These are phyloP conservation scores for Oreotrochilus melanogaster DNA, from an alignment of 2,113 vertebrate genomes.

Conservation along the genomic window DNA sequence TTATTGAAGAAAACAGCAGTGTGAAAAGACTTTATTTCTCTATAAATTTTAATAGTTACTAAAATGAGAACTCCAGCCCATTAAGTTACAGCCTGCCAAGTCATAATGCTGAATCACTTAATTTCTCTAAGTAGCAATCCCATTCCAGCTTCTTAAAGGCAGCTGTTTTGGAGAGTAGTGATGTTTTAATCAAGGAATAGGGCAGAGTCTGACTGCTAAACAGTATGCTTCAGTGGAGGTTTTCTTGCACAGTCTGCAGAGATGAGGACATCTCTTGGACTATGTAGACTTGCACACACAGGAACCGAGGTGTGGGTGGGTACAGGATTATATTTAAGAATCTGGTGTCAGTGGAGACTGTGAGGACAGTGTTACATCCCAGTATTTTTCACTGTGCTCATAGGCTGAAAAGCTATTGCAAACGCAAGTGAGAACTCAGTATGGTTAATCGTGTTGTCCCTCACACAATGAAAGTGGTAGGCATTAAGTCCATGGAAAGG, in stretches of 20 bases:
- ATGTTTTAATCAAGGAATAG: conserved; percentile 32
- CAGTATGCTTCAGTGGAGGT: background rate
- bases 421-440: background rate
- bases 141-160: conserved; percentile 36
- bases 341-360: background rate
- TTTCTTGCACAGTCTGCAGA: background rate
- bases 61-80: conserved; percentile 48
- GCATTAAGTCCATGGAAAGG: background rate
- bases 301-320: background rate
- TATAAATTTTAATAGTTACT: conserved; percentile 70
- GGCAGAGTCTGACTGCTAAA: background rate
- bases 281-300: background rate
- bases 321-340: background rate
- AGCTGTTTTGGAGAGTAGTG: conserved; percentile 6
- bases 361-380: background rate
- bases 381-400: background rate
- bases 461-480: background rate
- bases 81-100: conserved; percentile 62
- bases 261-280: background rate
- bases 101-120: conserved; percentile 56
- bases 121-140: conserved; percentile 33
- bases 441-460: background rate
- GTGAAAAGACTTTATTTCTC: conserved; percentile 61
- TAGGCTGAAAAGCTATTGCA: background rate
- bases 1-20: conserved; percentile 62